Percentiles rank a stretch among this genome's conserved stretches.
Conservation (phyloP, 1,140 invertebrate genomes). For the Psix sp. region DNA sequence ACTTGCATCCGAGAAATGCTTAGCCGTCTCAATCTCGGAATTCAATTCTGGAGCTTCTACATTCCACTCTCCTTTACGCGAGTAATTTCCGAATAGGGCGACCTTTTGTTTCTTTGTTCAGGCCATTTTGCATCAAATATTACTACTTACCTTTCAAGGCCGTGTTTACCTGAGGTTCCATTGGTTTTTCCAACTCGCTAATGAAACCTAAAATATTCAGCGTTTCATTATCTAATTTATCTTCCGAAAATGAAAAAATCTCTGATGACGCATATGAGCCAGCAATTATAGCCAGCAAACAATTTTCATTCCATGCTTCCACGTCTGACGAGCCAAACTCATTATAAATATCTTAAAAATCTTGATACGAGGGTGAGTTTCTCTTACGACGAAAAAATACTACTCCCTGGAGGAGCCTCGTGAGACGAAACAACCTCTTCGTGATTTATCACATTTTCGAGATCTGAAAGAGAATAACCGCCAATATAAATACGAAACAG, state of each 20-base stretch:
- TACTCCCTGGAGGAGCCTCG: no score
- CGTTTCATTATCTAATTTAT: conserved; percentile 7
- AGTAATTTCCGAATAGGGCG: background rate
- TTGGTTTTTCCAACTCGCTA: conserved; percentile 1
- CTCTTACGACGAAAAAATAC: no score
- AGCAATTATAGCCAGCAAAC: no score
- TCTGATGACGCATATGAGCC: no score
- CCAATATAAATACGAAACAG: background rate
- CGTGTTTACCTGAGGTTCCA: conserved; percentile 3
- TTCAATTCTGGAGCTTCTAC: conserved; percentile 2
- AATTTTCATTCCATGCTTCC: background rate
- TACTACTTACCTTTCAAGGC: conserved; percentile 1
- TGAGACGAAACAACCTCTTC: background rate
- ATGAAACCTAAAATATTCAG: conserved; percentile 8
- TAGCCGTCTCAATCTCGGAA: background rate
- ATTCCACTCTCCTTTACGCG: background rate
- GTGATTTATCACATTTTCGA: background rate
- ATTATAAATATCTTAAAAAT: background rate
- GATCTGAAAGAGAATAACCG: background rate
- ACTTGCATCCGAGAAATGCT: background rate
- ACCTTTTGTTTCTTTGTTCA: conserved; percentile 1
- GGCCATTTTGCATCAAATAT: conserved; percentile 2
- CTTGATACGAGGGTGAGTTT: background rate
- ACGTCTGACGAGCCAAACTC: background rate
- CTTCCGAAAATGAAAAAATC: no score